Conservation (phyloP, 2,113 vertebrate genomes). For the Carettochelys insculpta region DNA sequence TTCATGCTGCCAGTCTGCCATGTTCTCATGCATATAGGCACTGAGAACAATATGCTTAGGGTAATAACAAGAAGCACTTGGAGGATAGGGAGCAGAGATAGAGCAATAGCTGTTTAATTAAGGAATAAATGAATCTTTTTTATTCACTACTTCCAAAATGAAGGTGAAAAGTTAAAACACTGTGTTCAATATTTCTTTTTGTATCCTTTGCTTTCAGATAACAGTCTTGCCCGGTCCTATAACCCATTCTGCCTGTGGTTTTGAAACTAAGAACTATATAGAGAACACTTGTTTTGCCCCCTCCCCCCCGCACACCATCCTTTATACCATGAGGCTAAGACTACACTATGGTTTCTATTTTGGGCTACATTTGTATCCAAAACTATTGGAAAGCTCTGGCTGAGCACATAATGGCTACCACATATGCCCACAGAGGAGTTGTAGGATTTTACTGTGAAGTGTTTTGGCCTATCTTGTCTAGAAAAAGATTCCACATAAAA, state of each 20-base stretch:
- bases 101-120: not conserved
- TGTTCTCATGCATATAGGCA: not conserved
- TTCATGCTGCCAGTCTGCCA: not conserved
- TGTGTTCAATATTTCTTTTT: not conserved
- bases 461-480: not conserved
- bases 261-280: not conserved
- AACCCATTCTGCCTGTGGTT: not conserved
- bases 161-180: not conserved
- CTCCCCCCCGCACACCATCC: no score
- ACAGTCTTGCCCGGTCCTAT: not conserved
- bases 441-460: not conserved
- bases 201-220: not conserved
- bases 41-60: not conserved
- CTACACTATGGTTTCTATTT: no score
- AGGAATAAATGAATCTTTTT: not conserved
- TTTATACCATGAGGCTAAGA: no score
- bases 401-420: not conserved
- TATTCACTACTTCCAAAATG: not conserved
- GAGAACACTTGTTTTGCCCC: not conserved
- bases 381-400: not conserved
- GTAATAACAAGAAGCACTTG: not conserved
- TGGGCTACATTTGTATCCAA: not conserved
- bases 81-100: fast-evolving
- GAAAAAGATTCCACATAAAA: not conserved
- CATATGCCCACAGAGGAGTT: not conserved